Percentiles rank a stretch among this genome's conserved stretches.
Conservation (phyloP, 37 sponge, comb jelly and placozoan genomes). For the Spongilla lacustris region DNA sequence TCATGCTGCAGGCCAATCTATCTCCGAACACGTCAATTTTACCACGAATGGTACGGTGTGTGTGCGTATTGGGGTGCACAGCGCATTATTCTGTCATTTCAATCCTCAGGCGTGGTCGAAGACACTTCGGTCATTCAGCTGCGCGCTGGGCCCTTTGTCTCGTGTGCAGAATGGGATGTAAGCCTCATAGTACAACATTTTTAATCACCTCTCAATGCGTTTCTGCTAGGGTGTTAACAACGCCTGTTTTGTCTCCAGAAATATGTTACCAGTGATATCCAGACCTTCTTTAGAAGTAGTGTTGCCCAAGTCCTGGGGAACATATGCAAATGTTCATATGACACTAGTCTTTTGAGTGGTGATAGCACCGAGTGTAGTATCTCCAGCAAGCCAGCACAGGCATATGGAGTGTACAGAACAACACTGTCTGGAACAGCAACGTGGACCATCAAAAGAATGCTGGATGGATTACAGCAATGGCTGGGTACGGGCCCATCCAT, state of each 20-base stretch:
- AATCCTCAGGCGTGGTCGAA: neutral
- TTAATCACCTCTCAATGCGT: no score
- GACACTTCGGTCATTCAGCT: slow-evolving; percentile 15
- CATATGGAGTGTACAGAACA: neutral
- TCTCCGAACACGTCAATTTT: neutral
- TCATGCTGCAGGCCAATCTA: neutral
- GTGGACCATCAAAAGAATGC: neutral
- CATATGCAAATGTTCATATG: neutral
- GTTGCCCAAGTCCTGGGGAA: neutral
- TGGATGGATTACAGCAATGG: neutral
- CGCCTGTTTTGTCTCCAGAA: neutral
- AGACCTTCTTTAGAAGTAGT: neutral
- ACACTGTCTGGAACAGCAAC: neutral
- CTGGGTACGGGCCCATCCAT: neutral
- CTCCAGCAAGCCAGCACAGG: neutral
- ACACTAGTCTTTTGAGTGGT: neutral
- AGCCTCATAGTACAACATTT: neutral
- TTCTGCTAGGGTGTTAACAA: no score
- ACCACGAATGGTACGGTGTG: neutral
- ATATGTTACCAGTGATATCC: neutral
- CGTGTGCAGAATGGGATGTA: slow-evolving; percentile 37
- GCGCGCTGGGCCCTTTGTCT: neutral
- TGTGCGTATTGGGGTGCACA: no score
- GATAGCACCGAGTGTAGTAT: neutral
- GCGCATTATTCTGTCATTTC: no score